A percentile compares a stretch with the other conserved stretches of the same genome.
Conservation (phyloP, 2,113 vertebrate genomes). For the Centropristis striata region DNA sequence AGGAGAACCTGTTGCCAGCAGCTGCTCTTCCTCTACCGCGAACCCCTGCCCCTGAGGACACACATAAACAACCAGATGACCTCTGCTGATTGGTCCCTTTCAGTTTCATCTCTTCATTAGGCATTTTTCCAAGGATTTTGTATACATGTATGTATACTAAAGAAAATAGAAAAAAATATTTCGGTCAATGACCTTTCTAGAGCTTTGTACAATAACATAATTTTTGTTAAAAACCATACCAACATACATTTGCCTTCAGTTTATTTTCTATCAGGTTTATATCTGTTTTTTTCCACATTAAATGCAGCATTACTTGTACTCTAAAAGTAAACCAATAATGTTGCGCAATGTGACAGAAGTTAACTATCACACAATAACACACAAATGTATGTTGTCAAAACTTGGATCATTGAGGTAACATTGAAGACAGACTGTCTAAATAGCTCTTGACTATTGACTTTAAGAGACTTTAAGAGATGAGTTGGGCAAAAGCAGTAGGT, state of each 20-base stretch:
- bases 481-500: no score
- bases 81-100: neutral
- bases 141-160: no score
- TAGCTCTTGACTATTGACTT: no score
- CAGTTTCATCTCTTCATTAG: neutral
- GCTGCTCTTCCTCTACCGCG: slow-evolving; percentile 92
- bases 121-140: neutral
- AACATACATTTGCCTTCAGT: neutral
- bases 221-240: neutral
- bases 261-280: neutral
- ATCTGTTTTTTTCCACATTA: neutral
- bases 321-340: neutral
- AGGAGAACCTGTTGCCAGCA: slow-evolving; percentile 92
- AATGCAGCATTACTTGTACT: neutral
- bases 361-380: neutral
- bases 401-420: neutral
- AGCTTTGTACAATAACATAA: neutral
- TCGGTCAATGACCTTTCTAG: neutral
- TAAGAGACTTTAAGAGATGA: no score
- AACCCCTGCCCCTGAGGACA: slow-evolving; percentile 86
- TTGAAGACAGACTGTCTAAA: neutral
- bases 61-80: slow-evolving; percentile 36
- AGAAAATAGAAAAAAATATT: no score
- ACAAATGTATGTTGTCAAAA: neutral
- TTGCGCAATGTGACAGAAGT: neutral